These are phyloP conservation scores for Catalaphyllia jardinei DNA, from an alignment of 64 coral and sea anemone genomes.

Conservation along the genomic window DNA sequence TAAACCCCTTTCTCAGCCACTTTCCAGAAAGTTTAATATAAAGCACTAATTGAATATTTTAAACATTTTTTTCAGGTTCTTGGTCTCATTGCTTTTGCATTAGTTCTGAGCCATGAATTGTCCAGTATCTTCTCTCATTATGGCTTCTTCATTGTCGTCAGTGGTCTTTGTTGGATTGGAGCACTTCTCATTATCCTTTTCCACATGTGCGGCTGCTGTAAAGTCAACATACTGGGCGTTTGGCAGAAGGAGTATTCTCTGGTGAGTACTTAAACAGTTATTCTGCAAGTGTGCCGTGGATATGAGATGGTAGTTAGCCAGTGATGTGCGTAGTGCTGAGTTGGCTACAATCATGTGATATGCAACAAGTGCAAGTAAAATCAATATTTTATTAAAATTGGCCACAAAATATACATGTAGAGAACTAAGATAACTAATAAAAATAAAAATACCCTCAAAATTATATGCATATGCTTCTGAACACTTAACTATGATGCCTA, in stretches of 20 bases:
- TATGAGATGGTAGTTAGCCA: too few species aligned
- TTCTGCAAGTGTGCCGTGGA: too few species aligned
- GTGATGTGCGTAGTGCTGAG: too few species aligned
- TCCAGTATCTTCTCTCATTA: slow-evolving; percentile 90
- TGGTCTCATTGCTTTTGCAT: slow-evolving; percentile 78
- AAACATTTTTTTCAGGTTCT: slow-evolving; percentile 65
- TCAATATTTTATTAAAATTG: too few species aligned
- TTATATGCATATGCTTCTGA: too few species aligned
- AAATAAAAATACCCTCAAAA: too few species aligned
- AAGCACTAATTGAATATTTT: background rate
- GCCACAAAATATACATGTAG: too few species aligned
- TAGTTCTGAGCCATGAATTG: slow-evolving; percentile 76
- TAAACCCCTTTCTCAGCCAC: too few species aligned
- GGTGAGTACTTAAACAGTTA: slow-evolving; percentile 38
- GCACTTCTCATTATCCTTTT: slow-evolving; percentile 73
- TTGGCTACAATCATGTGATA: too few species aligned
- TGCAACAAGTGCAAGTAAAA: too few species aligned
- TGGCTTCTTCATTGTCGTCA: slow-evolving; percentile 97
- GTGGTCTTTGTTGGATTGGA: slow-evolving; percentile 84
- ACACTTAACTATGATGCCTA: too few species aligned
- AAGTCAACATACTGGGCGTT: slow-evolving; percentile 76
- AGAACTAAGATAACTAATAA: too few species aligned
- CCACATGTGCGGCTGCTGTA: slow-evolving; percentile 84
- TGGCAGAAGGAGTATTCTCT: slow-evolving; percentile 97
- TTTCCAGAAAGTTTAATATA: background rate